Evolutionary conservation across 2,797 vertebrate species (phyloP), one percentile per base, ranked within the genome.

Genomic region (Sternarchorhynchus goeldii): DNA sequence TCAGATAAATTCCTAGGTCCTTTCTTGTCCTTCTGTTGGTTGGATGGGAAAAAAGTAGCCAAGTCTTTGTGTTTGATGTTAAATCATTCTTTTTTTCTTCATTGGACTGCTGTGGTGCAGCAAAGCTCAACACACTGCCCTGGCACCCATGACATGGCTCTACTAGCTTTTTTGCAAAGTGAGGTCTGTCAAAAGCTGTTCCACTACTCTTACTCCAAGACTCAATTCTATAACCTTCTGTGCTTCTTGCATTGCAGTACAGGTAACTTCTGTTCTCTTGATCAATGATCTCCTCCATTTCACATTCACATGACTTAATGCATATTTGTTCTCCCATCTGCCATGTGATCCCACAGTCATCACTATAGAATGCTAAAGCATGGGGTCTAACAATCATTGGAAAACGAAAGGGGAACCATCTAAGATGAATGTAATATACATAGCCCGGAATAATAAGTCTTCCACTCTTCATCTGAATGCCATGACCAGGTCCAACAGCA

Each of bases 21-120:
- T 83, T 75, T 5, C 97, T 93, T 1, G 25, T 80, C 0, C 1
- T 90, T 29, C 55, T 93, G 71, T 83, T 81, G 0, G 93, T 93
- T 0, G 97, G 96, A 72, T 98, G 96, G 25, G 96, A 94, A 87
- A 94, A 99, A 3, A 98, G 88, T 4, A 99, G 90, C 96, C 96
- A 97, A 0, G 90, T 88, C 14, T 88, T 80, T 0, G 85, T 6
- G 53, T 80, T 86, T 1, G 87, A 86, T 0, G 87, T 87, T 63
- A 86, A 85, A 0, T 84, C 85, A 0, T 85, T 87, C 17, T 88
- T 86, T 0, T 83, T 63, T 1, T 87, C 88, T 0, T 88, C 85
- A 0, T 85, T 86, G 0, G 87, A 82, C 64, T 71, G 39, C 36
- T 91, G 87, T 0, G 87, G 88, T 0, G 90, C 88, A 0, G 83